Conservation (phyloP, 2,113 vertebrate species). For the Pygoscelis adeliae region DNA sequence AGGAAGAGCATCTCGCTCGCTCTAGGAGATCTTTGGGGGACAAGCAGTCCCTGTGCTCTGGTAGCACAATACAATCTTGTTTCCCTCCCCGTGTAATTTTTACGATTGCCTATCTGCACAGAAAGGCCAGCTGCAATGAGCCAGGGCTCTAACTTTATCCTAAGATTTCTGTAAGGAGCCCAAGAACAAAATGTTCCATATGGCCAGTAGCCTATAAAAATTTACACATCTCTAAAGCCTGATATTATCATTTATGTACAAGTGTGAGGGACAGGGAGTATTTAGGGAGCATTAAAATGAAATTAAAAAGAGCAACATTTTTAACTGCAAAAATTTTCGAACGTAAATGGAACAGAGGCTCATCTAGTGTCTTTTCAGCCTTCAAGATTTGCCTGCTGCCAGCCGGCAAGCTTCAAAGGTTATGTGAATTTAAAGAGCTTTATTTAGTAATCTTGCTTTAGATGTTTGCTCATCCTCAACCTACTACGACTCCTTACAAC, state of each 20-base stretch:
- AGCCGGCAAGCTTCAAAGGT: conserved; percentile 20
- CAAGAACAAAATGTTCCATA: neutral
- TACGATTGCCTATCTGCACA: neutral
- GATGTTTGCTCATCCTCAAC: neutral
- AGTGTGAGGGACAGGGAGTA: neutral
- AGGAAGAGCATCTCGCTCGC: neutral
- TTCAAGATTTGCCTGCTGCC: neutral
- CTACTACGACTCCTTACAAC: neutral
- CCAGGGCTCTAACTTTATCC: neutral
- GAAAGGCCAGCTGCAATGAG: neutral
- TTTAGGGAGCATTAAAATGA: neutral
- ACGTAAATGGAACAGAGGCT: neutral
- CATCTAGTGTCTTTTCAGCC: neutral
- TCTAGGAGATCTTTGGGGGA: neutral
- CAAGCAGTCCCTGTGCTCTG: neutral
- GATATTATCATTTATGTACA: neutral
- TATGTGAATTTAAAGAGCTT: conserved; percentile 5
- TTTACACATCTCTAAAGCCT: neutral
- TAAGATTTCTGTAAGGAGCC: neutral
- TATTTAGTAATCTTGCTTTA: neutral
- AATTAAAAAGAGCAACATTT: neutral
- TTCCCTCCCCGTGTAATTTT: neutral
- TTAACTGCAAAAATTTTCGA: neutral
- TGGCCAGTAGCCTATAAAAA: neutral
- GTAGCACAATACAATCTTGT: neutral